phyloP scores from a whole-genome alignment of 2,888 invertebrate species.

The Sepiola atlantica region DNA sequence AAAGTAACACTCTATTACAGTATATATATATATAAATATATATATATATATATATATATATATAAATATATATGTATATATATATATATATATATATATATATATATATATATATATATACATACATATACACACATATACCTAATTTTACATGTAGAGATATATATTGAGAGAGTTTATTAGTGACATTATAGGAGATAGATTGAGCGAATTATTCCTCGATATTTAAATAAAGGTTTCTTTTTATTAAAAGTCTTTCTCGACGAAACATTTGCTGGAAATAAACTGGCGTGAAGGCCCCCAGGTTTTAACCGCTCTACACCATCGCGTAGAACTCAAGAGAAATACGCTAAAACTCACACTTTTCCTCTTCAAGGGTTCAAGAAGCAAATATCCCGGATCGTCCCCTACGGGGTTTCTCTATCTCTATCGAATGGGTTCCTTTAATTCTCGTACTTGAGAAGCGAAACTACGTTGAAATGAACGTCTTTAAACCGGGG shows the following conservation, averaged over 20 bases:
- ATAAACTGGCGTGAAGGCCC: neutral
- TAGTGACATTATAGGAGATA: neutral
- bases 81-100: no score
- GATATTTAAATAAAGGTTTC: neutral
- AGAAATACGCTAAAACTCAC: neutral
- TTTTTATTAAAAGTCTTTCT: neutral
- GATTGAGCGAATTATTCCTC: neutral
- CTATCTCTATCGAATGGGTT: neutral
- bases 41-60: no score
- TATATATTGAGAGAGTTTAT: neutral
- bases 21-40: no score
- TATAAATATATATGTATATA: no score
- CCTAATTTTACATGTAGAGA: neutral
- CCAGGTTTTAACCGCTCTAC: neutral
- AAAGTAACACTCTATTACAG: no score
- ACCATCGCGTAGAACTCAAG: neutral
- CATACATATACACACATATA: no score
- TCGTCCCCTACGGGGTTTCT: neutral
- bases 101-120: no score
- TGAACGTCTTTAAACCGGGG: neutral
- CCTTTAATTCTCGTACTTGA: neutral
- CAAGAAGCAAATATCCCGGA: neutral
- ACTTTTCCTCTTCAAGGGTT: neutral
- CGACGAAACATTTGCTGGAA: neutral
- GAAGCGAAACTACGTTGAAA: neutral